Conservation (phyloP, 30 jellyfish, hydroid and myxozoan species). For the Aurelia sp. region DNA sequence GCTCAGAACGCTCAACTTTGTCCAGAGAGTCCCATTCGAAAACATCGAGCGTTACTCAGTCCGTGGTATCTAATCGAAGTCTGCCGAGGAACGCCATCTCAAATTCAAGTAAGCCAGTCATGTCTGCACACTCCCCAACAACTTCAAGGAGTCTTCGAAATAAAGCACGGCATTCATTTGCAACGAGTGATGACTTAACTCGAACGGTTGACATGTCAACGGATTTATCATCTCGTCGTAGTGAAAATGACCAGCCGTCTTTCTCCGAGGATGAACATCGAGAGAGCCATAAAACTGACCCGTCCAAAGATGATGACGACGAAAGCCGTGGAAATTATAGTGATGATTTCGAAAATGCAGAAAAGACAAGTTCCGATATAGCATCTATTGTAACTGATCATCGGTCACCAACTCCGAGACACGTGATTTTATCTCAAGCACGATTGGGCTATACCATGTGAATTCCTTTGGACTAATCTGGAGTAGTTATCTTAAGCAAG, state of each 20-base stretch:
- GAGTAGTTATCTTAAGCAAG: no score
- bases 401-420: slow-evolving; percentile 16
- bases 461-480: no score
- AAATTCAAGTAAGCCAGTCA: slow-evolving; percentile 33
- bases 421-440: slow-evolving; percentile 29
- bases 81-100: slow-evolving; percentile 4
- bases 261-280: no score
- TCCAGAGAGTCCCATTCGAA: not conserved
- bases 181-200: slow-evolving; percentile 43
- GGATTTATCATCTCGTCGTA: no score
- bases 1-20: not conserved
- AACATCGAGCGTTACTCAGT: not conserved
- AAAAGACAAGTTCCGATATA: not conserved
- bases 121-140: slow-evolving; percentile 64
- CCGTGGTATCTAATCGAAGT: not conserved
- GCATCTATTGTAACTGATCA: not conserved
- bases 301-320: not conserved
- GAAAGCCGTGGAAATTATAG: not conserved
- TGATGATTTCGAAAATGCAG: slow-evolving; percentile 7
- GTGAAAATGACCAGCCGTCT: no score
- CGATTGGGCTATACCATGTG: slow-evolving; percentile 31
- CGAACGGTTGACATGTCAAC: slow-evolving; percentile 46
- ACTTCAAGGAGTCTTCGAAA: slow-evolving; percentile 63
- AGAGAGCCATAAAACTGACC: no score
- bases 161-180: slow-evolving; percentile 14